Percentiles rank a stretch among this genome's conserved stretches.
These are phyloP conservation scores for Cygnus olor DNA, from an alignment of 2,797 vertebrate genomes.

Conservation along the genomic window DNA sequence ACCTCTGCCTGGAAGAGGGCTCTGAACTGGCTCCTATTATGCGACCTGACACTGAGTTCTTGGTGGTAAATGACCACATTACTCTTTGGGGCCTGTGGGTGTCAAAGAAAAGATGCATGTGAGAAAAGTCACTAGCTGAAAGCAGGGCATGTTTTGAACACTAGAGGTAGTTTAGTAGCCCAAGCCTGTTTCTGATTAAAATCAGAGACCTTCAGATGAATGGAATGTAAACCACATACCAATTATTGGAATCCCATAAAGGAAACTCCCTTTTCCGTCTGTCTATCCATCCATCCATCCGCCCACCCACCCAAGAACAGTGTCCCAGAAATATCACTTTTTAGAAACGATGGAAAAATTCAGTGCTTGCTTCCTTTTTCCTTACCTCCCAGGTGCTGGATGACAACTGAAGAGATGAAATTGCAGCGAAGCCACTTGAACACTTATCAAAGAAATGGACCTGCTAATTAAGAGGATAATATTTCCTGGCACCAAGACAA, in stretches of 20 bases:
- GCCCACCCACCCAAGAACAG: conserved; percentile 57
- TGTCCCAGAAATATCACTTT: conserved; percentile 53
- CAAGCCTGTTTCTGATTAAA: conserved; percentile 73
- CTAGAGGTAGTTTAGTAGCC: conserved; percentile 61
- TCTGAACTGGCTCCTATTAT: background rate
- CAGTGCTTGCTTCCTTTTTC: conserved; percentile 4
- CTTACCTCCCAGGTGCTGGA: conserved; percentile 52
- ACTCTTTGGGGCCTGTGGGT: conserved; percentile 38
- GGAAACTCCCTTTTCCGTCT: conserved; percentile 77
- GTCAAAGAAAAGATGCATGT: conserved; percentile 58
- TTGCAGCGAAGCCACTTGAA: conserved; percentile 48
- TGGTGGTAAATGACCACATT: conserved; percentile 38
- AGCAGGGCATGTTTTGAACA: conserved; percentile 37
- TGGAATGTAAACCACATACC: conserved; percentile 76
- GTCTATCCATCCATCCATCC: conserved; percentile 55
- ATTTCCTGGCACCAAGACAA: conserved; percentile 39
- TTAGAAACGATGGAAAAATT: conserved; percentile 61
- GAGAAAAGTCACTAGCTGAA: conserved; percentile 12
- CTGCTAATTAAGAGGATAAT: conserved; percentile 52
- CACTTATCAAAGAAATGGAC: conserved; percentile 46
- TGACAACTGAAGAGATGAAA: conserved; percentile 51
- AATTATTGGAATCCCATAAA: conserved; percentile 74
- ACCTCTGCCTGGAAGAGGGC: conserved; percentile 30
- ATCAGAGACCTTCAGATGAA: conserved; percentile 66
- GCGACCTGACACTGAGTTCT: conserved; percentile 1